Percentiles rank a stretch among this genome's conserved stretches.
Evolutionary conservation across 37 sponge, comb jelly and placozoan species (phyloP).

Genomic region (Sycon ciliatum): DNA sequence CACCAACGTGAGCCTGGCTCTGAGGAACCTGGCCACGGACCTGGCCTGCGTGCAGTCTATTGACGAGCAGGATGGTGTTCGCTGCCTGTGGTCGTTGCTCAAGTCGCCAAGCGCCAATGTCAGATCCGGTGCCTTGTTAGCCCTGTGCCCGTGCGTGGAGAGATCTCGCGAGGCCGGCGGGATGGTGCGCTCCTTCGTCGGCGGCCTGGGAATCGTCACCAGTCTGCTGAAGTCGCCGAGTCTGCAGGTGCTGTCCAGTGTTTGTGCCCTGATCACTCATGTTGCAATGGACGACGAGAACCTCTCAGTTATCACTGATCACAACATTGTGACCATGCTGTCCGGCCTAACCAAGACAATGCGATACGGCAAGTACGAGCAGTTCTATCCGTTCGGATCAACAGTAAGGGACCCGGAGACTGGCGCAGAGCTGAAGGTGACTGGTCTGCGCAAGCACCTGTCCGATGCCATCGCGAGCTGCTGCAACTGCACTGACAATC

Average conservation of each 20-base stretch:
- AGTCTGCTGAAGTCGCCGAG: constrained; percentile 83
- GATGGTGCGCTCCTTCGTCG: constrained; percentile 95
- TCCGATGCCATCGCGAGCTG: too few relatives aligned
- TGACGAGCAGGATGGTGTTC: constrained; percentile 93
- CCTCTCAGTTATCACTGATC: constrained; percentile 95
- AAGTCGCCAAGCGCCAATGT: constrained; percentile 76
- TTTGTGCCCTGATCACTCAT: constrained; percentile 92
- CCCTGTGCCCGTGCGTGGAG: constrained; percentile 97
- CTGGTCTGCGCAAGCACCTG: too few relatives aligned
- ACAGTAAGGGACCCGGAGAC: too few relatives aligned
- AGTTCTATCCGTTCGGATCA: too few relatives aligned
- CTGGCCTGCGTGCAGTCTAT: too few relatives aligned
- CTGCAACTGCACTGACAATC: too few relatives aligned
- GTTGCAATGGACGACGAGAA: constrained; percentile 98
- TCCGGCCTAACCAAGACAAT: constrained; percentile 77
- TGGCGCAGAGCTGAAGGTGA: too few relatives aligned
- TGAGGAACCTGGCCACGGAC: constrained; percentile 91
- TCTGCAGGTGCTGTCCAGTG: constrained; percentile 68
- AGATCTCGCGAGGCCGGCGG: constrained; percentile 89
- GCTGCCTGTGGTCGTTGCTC: constrained; percentile 91
- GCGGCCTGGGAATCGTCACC: constrained; percentile 92
- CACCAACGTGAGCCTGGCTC: constrained; percentile 86
- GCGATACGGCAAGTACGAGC: too few relatives aligned
- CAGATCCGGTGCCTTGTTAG: too few relatives aligned
- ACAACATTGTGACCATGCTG: constrained; percentile 86